Conservation (phyloP, 2,113 vertebrate genomes). For the Semnornis frantzii region DNA sequence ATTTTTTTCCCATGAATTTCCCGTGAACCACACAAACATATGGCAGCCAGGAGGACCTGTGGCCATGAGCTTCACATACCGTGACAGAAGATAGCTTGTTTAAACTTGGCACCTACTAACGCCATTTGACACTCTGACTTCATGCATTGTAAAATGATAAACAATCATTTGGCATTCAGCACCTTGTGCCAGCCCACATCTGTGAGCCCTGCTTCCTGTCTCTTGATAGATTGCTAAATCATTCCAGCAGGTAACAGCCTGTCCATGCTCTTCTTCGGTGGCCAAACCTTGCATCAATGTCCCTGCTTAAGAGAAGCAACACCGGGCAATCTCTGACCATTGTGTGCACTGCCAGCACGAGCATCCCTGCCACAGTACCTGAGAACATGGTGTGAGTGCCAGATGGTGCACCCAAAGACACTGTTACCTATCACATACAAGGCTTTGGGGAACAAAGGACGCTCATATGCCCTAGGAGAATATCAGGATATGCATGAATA, state of each 20-base stretch:
- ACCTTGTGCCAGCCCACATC: not conserved
- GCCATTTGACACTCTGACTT: constrained; percentile 28
- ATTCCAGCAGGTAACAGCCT: constrained; percentile 23
- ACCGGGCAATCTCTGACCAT: not conserved
- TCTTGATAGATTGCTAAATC: constrained; percentile 1
- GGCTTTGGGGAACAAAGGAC: not conserved
- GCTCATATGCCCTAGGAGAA: accelerated
- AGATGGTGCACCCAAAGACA: not conserved
- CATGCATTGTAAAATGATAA: constrained; percentile 53
- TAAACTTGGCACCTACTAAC: not conserved
- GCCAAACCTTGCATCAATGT: not conserved
- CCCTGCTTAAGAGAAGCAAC: not conserved
- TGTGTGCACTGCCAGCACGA: not conserved
- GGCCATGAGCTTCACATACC: not conserved
- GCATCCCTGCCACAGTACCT: not conserved
- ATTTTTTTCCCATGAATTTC: constrained; percentile 9
- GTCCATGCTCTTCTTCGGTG: not conserved
- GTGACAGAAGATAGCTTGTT: not conserved
- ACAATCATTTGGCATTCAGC: not conserved
- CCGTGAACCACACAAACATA: constrained; percentile 7
- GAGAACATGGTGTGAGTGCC: not conserved
- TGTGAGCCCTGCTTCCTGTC: not conserved
- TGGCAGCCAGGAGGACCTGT: constrained; percentile 17
- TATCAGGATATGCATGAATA: not conserved
- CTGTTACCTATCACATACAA: not conserved